Evolutionary conservation across 2,888 invertebrate genomes (phyloP), one percentile per base, ranked within the genome.

Genomic region (Tenthredo scrophulariae): DNA sequence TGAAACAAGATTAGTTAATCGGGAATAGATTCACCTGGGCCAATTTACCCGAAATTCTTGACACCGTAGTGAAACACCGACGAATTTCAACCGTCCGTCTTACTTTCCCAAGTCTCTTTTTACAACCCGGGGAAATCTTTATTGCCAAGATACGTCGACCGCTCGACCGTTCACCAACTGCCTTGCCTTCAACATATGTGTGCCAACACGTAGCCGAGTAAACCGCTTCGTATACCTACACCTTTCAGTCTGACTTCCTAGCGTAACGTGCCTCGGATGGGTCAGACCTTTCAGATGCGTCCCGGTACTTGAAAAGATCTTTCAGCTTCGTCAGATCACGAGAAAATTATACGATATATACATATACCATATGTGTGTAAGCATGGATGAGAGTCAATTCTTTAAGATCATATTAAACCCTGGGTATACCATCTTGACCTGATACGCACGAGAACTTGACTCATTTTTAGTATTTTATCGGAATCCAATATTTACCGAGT

Each of bases 91-190:
- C n/a, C 46, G 62, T 62, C 37, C 37, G 33, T 80, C 79, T 62
- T 77, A 0, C 77, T 33, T 33, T 43, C 0, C 15, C 74, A 46
- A 33, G 40, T 54, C 29, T 43, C 22, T 74, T 43, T 80, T 80
- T 80, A 80, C 58, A 62, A 80, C 80, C 33, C 40, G 58, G 58
- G 80, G 18, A 80, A 80, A 80, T 80, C 58, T 80, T 80, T 58
- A 80, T 80, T 50, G 40, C 80, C 62, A 62, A 40, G 80, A 80
- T 80, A 15, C 50, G 33, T 54, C 62, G 80, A 80, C 80, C 58
- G 40, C 15, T 80, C 62, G 80, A 62, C 58, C 80, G 40, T 62
- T 80, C 58, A 58, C 15, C 33, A 62, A 80, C 80, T 62, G 22
- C 62, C 50, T 26, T 13, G 37, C 13, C 40, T 58, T 40, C 7